Evolutionary conservation across 1,140 invertebrate species (phyloP).

Genomic region (Drosophila yakuba): DNA sequence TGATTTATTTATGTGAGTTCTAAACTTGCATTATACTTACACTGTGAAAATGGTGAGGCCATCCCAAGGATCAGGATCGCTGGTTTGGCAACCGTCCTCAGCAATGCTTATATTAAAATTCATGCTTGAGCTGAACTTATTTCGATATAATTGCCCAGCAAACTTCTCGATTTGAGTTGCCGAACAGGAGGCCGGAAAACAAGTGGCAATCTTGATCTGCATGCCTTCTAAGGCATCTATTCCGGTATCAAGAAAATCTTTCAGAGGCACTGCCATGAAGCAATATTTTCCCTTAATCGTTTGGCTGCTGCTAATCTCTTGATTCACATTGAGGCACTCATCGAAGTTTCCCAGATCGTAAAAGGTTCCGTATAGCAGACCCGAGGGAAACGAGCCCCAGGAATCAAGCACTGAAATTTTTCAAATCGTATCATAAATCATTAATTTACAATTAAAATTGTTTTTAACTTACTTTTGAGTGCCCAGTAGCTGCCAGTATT

Average conservation of each 20-base stretch:
- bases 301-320: constrained; percentile 15
- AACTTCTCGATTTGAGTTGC: constrained; percentile 5
- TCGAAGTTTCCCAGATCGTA: constrained; percentile 61
- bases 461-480: constrained; percentile 23
- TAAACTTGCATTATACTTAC: constrained; percentile 20
- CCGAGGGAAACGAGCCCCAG: constrained; percentile 45
- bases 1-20: too few relatives aligned
- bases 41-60: constrained; percentile 53
- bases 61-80: constrained; percentile 18
- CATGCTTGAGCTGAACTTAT: not conserved
- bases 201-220: constrained; percentile 18
- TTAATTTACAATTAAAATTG: too few relatives aligned
- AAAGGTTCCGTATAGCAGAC: constrained; percentile 14
- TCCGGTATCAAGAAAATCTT: not conserved
- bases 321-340: constrained; percentile 40
- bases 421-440: not conserved
- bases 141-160: not conserved
- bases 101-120: constrained; percentile 1
- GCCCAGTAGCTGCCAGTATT: constrained; percentile 1
- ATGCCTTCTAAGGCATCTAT: constrained; percentile 4
- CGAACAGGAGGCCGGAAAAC: constrained; percentile 28
- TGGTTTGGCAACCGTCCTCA: constrained; percentile 13
- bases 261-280: constrained; percentile 9
- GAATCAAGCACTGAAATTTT: constrained; percentile 53
- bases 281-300: constrained; percentile 53